These are phyloP conservation scores for Cheilinus undulatus DNA, from an alignment of 2,113 vertebrate genomes.

Conservation along the genomic window DNA sequence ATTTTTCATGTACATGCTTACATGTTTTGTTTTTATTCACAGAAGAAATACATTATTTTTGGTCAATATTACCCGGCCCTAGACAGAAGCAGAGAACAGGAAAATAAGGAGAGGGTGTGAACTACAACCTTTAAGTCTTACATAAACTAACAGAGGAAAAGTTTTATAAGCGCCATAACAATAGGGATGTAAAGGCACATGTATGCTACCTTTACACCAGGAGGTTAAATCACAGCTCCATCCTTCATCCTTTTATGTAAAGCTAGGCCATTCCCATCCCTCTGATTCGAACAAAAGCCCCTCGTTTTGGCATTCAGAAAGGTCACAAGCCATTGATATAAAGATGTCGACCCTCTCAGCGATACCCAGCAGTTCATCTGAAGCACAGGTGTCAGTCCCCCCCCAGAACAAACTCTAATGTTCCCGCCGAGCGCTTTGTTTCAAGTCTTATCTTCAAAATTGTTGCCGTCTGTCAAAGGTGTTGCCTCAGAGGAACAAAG, in stretches of 20 bases:
- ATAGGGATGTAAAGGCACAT: no score
- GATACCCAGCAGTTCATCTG: conserved; percentile 38
- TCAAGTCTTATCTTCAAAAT: conserved; percentile 59
- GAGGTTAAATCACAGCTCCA: no score
- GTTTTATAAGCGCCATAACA: no score
- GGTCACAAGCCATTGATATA: conserved; percentile 64
- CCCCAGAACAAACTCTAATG: conserved; percentile 21
- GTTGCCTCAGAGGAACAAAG: conserved; percentile 60
- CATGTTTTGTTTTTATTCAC: no score
- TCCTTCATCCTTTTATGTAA: conserved; percentile 10
- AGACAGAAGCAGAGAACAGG: no score
- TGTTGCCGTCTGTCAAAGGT: conserved; percentile 61
- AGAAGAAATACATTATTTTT: no score
- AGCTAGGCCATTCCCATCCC: neutral
- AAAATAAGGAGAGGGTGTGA: no score
- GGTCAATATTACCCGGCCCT: no score
- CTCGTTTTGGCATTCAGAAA: conserved; percentile 58
- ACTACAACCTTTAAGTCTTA: no score
- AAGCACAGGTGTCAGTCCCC: conserved; percentile 51
- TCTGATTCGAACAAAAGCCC: conserved; percentile 51
- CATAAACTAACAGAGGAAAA: no score
- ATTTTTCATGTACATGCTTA: no score
- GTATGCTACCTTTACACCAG: no score
- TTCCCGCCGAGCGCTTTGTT: conserved; percentile 46
- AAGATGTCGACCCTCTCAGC: conserved; percentile 35